Evolutionary conservation across 2,888 invertebrate genomes (phyloP), one percentile per base, ranked within the genome.

Genomic region (Drosophila neonasuta): DNA sequence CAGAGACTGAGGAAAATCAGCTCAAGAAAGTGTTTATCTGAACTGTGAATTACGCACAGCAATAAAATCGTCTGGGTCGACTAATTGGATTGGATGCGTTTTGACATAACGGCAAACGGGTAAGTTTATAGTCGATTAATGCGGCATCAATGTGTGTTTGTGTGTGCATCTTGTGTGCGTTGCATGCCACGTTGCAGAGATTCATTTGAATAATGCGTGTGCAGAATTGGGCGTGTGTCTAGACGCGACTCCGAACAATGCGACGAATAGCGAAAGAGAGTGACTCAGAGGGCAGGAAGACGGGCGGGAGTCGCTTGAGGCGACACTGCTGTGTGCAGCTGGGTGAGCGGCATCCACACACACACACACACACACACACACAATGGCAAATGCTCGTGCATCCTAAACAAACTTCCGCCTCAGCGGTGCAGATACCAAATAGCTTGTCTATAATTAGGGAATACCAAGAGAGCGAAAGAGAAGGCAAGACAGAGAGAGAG

Each of bases 351-450:
- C 49, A 58, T 42, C 2, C 50, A 58, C 41, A 58, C 45, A 58
- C 20, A 42, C 17, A 17, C 13, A 13, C 13, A 13, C 13, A 13
- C 58, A 20, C 24, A 24, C 13, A 32, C 15, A 17, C 58, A 50
- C 58, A 58, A 44, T 51, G 59, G 24, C 45, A 52, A 52, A 80
- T 79, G 65, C 30, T 69, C 71, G 61, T 46, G 61, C 60, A 80
- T 80, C 83, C 80, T 83, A 83, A 80, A 80, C 79, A 80, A 80
- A 80, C 83, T 80, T 80, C 80, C 80, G 80, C 79, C 80, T 71
- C 59, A 58, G 54, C 65, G 71, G 58, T 55, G 71, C 62, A 74
- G 60, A 61, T 42, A 68, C 68, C 77, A 64, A 67, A 76, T 74
- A 69, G 68, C 68, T 68, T 49, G 68, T 62, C 79, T 80, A 80